Evolutionary conservation across 1,140 invertebrate species (phyloP).

Genomic region (Bursaphelenchus mucronatus): DNA sequence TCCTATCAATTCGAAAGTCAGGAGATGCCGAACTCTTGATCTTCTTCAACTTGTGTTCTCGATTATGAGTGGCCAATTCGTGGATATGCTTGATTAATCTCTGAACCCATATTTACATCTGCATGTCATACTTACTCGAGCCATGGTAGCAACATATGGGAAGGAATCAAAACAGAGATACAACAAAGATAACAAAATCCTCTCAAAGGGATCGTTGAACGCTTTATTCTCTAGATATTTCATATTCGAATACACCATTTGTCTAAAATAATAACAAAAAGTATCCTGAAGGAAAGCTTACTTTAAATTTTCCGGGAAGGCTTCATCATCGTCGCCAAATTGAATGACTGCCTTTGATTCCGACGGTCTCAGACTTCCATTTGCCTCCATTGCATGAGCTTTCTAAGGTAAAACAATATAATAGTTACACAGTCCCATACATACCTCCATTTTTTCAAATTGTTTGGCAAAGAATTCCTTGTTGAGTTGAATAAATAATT

Average conservation of each 20-base stretch:
- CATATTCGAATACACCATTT: constrained; percentile 34
- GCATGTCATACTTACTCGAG: constrained; percentile 19
- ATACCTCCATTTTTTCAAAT: not conserved
- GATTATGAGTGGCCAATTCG: constrained; percentile 14
- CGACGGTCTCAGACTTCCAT: too few relatives aligned
- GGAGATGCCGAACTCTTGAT: constrained; percentile 5
- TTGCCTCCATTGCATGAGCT: too few relatives aligned
- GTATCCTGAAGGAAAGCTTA: too few relatives aligned
- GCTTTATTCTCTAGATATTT: constrained; percentile 47
- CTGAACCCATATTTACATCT: constrained; percentile 16
- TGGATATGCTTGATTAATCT: constrained; percentile 31
- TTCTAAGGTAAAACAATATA: too few relatives aligned
- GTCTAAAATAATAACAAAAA: constrained; percentile 14
- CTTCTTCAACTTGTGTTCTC: constrained; percentile 4
- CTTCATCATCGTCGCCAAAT: too few relatives aligned
- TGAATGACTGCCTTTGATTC: too few relatives aligned
- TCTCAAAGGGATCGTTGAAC: constrained; percentile 52
- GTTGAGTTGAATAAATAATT: constrained; percentile 41
- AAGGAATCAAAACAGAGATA: constrained; percentile 51
- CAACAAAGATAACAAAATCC: constrained; percentile 56
- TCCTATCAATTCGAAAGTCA: not conserved
- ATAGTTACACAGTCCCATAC: not conserved
- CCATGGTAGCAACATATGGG: constrained; percentile 41
- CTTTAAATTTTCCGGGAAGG: too few relatives aligned
- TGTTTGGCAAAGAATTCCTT: constrained; percentile 2